Percentiles rank a stretch among this genome's conserved stretches.
Evolutionary conservation across 1,140 invertebrate genomes (phyloP).

Genomic region (Varroa destructor): DNA sequence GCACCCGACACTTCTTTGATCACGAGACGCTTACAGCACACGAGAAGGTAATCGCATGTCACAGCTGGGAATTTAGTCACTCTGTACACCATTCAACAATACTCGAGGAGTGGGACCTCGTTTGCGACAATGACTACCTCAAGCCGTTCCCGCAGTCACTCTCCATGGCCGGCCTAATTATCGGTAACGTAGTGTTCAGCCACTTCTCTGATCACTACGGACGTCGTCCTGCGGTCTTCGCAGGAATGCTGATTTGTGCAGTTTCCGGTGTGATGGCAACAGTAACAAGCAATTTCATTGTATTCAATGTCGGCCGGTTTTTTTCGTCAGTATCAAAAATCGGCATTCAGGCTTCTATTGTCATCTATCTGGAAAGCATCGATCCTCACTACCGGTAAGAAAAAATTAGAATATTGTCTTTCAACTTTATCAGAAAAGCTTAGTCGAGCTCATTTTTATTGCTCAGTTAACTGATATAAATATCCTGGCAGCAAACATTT

Average conservation of each 20-base stretch:
- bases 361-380: constrained; percentile 23
- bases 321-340: constrained; percentile 22
- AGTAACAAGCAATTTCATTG: constrained; percentile 1
- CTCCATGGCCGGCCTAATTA: constrained; percentile 15
- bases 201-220: constrained; percentile 25
- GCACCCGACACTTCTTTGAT: constrained; percentile 14
- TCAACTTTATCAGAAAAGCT: neutral
- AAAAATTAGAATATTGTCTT: neutral
- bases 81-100: constrained; percentile 21
- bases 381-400: constrained; percentile 6
- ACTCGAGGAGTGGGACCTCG: constrained; percentile 22
- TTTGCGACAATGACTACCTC: constrained; percentile 25
- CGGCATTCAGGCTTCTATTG: constrained; percentile 17
- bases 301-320: constrained; percentile 17
- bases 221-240: constrained; percentile 13
- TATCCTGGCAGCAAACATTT: too few relatives aligned
- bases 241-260: constrained; percentile 23
- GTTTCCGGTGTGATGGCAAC: constrained; percentile 20
- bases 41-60: neutral
- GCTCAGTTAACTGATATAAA: too few relatives aligned
- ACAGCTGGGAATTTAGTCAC: constrained; percentile 2
- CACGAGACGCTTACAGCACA: constrained; percentile 6
- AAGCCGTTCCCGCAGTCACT: constrained; percentile 18
- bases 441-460: neutral
- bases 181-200: constrained; percentile 23